Conservation (phyloP, 2,797 vertebrate genomes). For the Hafferia zeledoni region DNA sequence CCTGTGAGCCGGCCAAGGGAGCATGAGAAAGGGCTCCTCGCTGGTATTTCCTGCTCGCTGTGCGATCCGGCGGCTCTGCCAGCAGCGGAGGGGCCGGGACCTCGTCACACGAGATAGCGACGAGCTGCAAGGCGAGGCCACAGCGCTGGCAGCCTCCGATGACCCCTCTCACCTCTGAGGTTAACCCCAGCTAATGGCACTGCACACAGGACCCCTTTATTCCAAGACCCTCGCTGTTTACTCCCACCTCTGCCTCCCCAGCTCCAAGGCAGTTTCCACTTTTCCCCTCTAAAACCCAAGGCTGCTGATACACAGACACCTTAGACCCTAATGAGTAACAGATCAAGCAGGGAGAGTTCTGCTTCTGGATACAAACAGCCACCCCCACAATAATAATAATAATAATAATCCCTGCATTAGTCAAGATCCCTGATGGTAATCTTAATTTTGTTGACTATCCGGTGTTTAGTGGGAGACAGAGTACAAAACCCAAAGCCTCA, state of each 20-base stretch:
- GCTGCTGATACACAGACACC: not conserved
- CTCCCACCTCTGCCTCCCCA: not conserved
- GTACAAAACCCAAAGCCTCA: not conserved
- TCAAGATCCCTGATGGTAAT: conserved; percentile 33
- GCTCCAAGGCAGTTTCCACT: not conserved
- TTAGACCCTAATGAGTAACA: not conserved
- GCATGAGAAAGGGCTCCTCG: conserved; percentile 66
- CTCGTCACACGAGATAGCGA: not conserved
- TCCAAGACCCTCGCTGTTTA: not conserved
- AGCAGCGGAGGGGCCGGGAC: not conserved
- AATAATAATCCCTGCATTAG: not conserved
- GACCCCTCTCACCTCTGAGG: not conserved
- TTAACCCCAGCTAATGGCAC: not conserved
- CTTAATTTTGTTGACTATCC: conserved; percentile 42
- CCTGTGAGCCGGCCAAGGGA: conserved; percentile 39
- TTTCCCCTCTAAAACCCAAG: not conserved
- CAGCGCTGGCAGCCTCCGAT: accelerated
- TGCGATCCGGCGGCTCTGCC: not conserved
- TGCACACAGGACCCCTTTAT: accelerated
- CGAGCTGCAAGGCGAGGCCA: not conserved
- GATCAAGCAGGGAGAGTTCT: not conserved
- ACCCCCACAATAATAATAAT: not conserved
- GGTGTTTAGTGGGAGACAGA: conserved; percentile 28
- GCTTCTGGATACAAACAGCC: not conserved
- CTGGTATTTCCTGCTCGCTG: conserved; percentile 61